phyloP scores from a whole-genome alignment of 2,888 invertebrate genomes.

The Alitta virens region DNA sequence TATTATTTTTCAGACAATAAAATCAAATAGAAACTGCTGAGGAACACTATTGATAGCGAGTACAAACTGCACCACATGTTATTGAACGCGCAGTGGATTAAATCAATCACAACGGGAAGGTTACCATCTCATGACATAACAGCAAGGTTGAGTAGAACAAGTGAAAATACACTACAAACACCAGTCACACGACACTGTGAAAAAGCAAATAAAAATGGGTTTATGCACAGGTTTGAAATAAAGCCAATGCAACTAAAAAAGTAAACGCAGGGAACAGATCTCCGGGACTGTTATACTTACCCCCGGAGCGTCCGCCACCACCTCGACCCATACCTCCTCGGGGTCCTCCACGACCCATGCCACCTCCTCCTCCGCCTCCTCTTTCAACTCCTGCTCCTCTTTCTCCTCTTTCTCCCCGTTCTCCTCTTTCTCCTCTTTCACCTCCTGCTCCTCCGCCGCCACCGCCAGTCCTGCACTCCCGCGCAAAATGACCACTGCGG shows the following conservation, averaged over 20 bases:
- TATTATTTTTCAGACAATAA: too few species aligned
- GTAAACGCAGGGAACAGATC: not conserved
- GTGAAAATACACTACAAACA: too few species aligned
- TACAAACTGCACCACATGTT: too few species aligned
- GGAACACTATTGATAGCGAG: too few species aligned
- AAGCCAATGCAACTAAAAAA: not conserved
- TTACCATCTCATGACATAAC: too few species aligned
- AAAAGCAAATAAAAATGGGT: not conserved
- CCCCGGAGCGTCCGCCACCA: constrained; percentile 1
- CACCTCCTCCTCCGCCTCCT: constrained; percentile 1
- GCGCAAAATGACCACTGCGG: constrained; percentile 65
- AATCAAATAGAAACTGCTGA: too few species aligned
- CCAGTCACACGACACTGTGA: too few species aligned
- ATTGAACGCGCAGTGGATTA: too few species aligned
- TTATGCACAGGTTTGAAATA: not conserved
- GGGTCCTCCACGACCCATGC: constrained; percentile 2
- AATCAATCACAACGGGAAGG: too few species aligned
- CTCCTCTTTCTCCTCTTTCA: constrained; percentile 9
- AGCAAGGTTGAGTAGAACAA: too few species aligned
- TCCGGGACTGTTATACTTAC: not conserved
- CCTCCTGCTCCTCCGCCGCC: constrained; percentile 13
- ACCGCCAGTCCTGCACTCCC: constrained; percentile 39
- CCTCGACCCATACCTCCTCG: not conserved
- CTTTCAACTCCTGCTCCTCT: too few species aligned
- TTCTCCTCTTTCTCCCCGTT: not conserved